Percentiles rank a stretch among this genome's conserved stretches.
These are phyloP conservation scores for Oedothorax gibbosus DNA, from an alignment of 1,140 invertebrate species.

Conservation along the genomic window DNA sequence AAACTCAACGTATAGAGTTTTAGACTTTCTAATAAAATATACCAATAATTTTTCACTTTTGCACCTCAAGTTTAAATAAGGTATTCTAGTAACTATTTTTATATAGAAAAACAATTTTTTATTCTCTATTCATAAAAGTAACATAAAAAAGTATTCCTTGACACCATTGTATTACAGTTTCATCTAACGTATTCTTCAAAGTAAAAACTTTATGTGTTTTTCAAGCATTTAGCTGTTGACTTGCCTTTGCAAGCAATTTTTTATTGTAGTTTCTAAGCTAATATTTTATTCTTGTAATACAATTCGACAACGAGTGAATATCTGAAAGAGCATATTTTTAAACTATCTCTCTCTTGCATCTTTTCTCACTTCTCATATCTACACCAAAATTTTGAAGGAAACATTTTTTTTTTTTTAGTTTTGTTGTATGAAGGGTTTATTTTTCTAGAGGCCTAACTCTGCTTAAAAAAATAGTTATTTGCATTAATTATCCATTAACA, in stretches of 20 bases:
- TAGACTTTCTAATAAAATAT: no score
- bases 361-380: slow-evolving; percentile 44
- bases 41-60: no score
- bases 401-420: no score
- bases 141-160: background rate
- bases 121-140: no score
- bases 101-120: no score
- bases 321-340: slow-evolving; percentile 56
- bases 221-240: slow-evolving; percentile 23
- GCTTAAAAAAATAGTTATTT: no score
- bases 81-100: no score
- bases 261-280: slow-evolving; percentile 46
- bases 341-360: slow-evolving; percentile 21
- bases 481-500: no score
- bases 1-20: no score
- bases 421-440: no score
- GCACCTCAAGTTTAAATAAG: no score
- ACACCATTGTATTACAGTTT: slow-evolving; percentile 15
- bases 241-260: slow-evolving; percentile 53
- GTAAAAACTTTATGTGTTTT: slow-evolving; percentile 40
- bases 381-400: slow-evolving; percentile 29
- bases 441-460: no score
- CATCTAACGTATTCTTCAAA: slow-evolving; percentile 39
- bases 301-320: slow-evolving; percentile 54
- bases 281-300: slow-evolving; percentile 57